These are phyloP conservation scores for Montipora capricornis DNA, from an alignment of 64 coral and sea anemone genomes.

Conservation along the genomic window DNA sequence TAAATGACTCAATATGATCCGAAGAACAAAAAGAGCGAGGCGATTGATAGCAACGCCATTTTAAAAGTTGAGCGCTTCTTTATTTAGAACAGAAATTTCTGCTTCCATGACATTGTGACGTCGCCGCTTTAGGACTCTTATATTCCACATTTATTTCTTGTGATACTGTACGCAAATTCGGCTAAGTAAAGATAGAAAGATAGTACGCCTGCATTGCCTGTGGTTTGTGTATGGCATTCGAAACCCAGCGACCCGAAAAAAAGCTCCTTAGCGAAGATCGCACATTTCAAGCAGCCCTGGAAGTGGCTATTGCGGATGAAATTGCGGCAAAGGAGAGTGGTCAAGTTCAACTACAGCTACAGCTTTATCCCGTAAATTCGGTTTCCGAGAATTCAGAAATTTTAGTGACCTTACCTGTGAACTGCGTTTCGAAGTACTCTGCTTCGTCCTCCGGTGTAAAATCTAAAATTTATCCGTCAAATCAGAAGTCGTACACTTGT, in stretches of 20 bases:
- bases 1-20: background rate
- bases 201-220: too few species aligned
- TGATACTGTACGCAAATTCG: too few species aligned
- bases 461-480: too few species aligned
- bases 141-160: too few species aligned
- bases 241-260: too few species aligned
- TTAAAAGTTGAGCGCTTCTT: background rate
- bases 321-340: constrained; percentile 5
- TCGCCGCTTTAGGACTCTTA: constrained; percentile 19
- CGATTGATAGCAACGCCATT: background rate
- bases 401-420: background rate
- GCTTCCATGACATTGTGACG: constrained; percentile 22
- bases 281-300: constrained; percentile 16
- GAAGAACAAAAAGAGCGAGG: background rate
- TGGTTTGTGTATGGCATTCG: too few species aligned
- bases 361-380: background rate
- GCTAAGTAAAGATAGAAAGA: too few species aligned
- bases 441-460: too few species aligned
- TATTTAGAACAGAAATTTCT: constrained; percentile 27
- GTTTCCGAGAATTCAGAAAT: too few species aligned
- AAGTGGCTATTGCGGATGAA: constrained; percentile 20
- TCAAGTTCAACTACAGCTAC: background rate
- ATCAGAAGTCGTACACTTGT: too few species aligned
- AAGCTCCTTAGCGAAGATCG: background rate
- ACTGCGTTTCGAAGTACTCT: background rate